A percentile compares a stretch with the other conserved stretches of the same genome.
Conservation (phyloP, 2,113 vertebrate genomes). For the Triplophysa siluroides region DNA sequence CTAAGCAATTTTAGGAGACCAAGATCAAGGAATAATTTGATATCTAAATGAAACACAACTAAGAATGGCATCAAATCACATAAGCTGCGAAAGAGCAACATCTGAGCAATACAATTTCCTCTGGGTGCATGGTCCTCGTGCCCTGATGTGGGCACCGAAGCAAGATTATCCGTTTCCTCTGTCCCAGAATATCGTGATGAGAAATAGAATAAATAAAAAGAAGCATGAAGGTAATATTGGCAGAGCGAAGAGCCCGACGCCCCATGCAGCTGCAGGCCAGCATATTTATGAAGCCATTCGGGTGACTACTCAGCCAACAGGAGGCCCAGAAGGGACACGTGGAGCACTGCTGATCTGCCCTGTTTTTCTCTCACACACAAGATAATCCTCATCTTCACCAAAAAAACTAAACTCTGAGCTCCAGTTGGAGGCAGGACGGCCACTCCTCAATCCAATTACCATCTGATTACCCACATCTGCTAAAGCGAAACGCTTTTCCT, state of each 20-base stretch:
- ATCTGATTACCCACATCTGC: slow-evolving; percentile 41
- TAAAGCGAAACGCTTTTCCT: slow-evolving; percentile 41
- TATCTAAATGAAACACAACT: too few species aligned
- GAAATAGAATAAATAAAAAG: slow-evolving; percentile 5
- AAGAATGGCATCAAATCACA: too few species aligned
- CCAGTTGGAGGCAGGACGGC: slow-evolving; percentile 10
- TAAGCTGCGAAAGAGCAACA: too few species aligned
- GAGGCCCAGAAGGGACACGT: background rate
- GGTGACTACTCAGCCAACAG: slow-evolving; percentile 21
- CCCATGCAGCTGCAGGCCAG: slow-evolving; percentile 32
- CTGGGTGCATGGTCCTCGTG: background rate
- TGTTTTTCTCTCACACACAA: slow-evolving; percentile 5
- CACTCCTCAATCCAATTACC: slow-evolving; percentile 50
- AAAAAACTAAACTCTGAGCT: background rate
- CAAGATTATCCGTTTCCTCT: slow-evolving; percentile 5
- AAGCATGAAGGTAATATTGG: slow-evolving; percentile 22
- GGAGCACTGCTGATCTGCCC: background rate
- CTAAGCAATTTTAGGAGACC: too few species aligned
- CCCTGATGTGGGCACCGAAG: background rate
- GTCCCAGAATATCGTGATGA: slow-evolving; percentile 2
- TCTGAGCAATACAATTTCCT: too few species aligned
- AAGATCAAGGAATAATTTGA: too few species aligned
- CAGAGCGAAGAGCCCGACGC: background rate
- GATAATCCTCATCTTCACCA: slow-evolving; percentile 1
- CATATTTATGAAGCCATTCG: slow-evolving; percentile 17